phyloP scores from a whole-genome alignment of 2,888 invertebrate species.

The Synanthedon tipuliformis region DNA sequence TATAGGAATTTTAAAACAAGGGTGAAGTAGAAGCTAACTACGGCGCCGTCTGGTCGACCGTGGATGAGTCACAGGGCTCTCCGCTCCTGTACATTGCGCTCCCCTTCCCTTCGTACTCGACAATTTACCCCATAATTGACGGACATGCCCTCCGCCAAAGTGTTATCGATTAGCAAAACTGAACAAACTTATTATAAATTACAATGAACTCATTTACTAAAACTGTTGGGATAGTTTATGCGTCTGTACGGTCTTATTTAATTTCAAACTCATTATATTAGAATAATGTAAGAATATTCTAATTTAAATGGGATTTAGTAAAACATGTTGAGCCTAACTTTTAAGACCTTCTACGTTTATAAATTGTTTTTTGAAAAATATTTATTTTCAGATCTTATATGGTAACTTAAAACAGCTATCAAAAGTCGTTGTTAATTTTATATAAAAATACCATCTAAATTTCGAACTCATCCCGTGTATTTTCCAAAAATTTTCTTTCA shows the following conservation, averaged over 20 bases:
- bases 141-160: slow-evolving; percentile 1
- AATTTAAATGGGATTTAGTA: too few relatives aligned
- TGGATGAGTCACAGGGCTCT: slow-evolving; percentile 58
- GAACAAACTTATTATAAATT: not conserved
- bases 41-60: slow-evolving; percentile 60
- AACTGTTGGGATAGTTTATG: not conserved
- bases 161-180: not conserved
- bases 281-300: too few relatives aligned
- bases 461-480: too few relatives aligned
- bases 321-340: too few relatives aligned
- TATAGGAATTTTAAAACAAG: slow-evolving; percentile 14
- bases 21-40: slow-evolving; percentile 30
- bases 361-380: too few relatives aligned
- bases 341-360: too few relatives aligned
- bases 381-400: too few relatives aligned
- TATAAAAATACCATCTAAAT: too few relatives aligned
- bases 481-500: too few relatives aligned
- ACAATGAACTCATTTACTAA: not conserved
- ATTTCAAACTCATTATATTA: too few relatives aligned
- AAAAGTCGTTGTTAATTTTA: too few relatives aligned
- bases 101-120: slow-evolving; percentile 36
- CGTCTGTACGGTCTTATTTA: not conserved
- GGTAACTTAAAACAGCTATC: too few relatives aligned
- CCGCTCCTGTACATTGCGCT: slow-evolving; percentile 31
- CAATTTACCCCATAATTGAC: slow-evolving; percentile 53